A percentile compares a stretch with the other conserved stretches of the same genome.
These are phyloP conservation scores for Lucilia cuprina DNA, from an alignment of 1,140 invertebrate genomes.

Conservation along the genomic window DNA sequence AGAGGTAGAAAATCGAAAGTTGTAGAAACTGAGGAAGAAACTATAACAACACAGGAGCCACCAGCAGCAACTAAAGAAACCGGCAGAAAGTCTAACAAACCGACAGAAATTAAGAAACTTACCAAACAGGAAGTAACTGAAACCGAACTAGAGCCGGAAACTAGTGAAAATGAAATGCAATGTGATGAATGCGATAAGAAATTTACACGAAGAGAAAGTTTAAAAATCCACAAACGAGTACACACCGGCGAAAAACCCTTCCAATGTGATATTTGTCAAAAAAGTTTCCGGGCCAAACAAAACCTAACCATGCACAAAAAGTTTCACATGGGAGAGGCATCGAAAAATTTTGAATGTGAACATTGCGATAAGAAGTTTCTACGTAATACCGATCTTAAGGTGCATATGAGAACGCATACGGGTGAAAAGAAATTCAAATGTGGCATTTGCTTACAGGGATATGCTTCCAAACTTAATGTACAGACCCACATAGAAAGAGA, in stretches of 20 bases:
- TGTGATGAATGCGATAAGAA: constrained; percentile 67
- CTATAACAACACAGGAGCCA: too few species aligned
- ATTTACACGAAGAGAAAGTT: constrained; percentile 65
- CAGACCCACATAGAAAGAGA: constrained; percentile 51
- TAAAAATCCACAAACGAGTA: constrained; percentile 62
- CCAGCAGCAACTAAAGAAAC: too few species aligned
- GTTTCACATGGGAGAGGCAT: constrained; percentile 60
- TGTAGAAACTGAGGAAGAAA: too few species aligned
- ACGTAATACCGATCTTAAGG: constrained; percentile 65
- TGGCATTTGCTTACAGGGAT: constrained; percentile 47
- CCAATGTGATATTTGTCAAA: constrained; percentile 54
- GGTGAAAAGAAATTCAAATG: constrained; percentile 61
- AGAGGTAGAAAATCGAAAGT: not conserved
- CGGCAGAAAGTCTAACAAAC: too few species aligned
- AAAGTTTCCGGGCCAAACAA: constrained; percentile 55
- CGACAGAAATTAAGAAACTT: too few species aligned
- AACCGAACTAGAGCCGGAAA: too few species aligned
- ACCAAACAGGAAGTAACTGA: too few species aligned
- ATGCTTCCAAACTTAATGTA: constrained; percentile 53
- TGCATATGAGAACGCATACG: constrained; percentile 70
- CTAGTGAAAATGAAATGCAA: constrained; percentile 35
- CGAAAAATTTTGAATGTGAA: constrained; percentile 65
- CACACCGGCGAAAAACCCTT: constrained; percentile 60
- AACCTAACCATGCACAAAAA: constrained; percentile 57
- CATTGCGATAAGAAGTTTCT: constrained; percentile 68